Conservation (phyloP, 1,140 invertebrate species). For the Antheraea pernyi region DNA sequence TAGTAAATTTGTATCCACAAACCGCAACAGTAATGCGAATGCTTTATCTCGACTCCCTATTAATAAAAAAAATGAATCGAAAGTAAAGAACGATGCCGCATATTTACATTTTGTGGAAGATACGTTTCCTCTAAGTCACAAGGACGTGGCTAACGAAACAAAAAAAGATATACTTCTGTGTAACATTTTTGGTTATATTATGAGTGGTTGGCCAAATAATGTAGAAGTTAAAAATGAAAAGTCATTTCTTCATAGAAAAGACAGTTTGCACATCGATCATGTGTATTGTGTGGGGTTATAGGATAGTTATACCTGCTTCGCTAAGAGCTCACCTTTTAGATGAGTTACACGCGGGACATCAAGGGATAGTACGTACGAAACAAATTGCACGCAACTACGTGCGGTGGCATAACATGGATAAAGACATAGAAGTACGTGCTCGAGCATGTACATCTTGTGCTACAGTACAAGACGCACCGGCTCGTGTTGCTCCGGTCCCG, state of each 20-base stretch:
- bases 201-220: no score
- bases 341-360: constrained; percentile 58
- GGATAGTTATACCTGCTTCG: constrained; percentile 49
- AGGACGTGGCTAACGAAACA: no score
- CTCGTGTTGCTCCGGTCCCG: not conserved
- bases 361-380: no score
- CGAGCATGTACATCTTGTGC: not conserved
- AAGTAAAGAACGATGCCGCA: not conserved
- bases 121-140: no score
- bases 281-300: constrained; percentile 28
- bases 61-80: constrained; percentile 1
- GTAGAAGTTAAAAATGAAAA: constrained; percentile 17
- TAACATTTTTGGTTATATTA: no score
- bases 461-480: constrained; percentile 9
- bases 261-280: constrained; percentile 25
- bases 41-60: constrained; percentile 35
- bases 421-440: not conserved
- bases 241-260: constrained; percentile 21
- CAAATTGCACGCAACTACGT: no score
- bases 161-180: no score
- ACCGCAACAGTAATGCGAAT: no score
- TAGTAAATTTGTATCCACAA: constrained; percentile 5
- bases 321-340: constrained; percentile 51
- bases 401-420: constrained; percentile 4
- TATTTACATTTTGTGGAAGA: no score